A percentile compares a stretch with the other conserved stretches of the same genome.
Conservation (phyloP, 2,113 vertebrate species). For the Rhinichthys klamathensis region DNA sequence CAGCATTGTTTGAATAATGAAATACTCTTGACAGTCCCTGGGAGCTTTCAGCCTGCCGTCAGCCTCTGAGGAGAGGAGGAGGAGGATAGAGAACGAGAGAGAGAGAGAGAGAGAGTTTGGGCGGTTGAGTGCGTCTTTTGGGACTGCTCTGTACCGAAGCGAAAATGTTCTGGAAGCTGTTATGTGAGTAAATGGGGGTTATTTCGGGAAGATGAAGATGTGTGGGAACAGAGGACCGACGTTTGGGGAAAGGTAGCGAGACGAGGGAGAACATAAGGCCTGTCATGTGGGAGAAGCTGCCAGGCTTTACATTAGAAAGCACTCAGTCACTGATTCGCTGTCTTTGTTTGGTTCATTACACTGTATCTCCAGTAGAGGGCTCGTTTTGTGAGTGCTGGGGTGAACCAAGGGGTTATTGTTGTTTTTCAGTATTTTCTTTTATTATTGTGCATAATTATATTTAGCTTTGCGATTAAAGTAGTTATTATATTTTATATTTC, state of each 20-base stretch:
- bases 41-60: conserved; percentile 68
- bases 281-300: conserved; percentile 59
- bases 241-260: conserved; percentile 60
- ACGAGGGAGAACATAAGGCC: conserved; percentile 40
- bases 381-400: neutral
- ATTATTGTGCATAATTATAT: neutral
- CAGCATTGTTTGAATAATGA: conserved; percentile 70
- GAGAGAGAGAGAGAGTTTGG: conserved; percentile 30
- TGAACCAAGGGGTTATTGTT: neutral
- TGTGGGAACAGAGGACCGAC: conserved; percentile 64
- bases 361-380: conserved; percentile 23
- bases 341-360: neutral
- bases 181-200: conserved; percentile 74
- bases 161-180: conserved; percentile 72
- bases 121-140: conserved; percentile 56
- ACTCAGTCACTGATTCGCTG: conserved; percentile 50
- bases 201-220: conserved; percentile 68
- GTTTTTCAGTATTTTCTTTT: neutral
- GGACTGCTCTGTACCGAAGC: conserved; percentile 65
- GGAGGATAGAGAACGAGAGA: conserved; percentile 5
- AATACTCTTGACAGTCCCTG: conserved; percentile 70
- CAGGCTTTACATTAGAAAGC: conserved; percentile 68
- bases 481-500: neutral
- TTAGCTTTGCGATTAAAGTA: neutral
- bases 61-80: conserved; percentile 50